Evolutionary conservation across 2,113 vertebrate species (phyloP), one percentile per base, ranked within the genome.

Genomic region (Falco punctatus): DNA sequence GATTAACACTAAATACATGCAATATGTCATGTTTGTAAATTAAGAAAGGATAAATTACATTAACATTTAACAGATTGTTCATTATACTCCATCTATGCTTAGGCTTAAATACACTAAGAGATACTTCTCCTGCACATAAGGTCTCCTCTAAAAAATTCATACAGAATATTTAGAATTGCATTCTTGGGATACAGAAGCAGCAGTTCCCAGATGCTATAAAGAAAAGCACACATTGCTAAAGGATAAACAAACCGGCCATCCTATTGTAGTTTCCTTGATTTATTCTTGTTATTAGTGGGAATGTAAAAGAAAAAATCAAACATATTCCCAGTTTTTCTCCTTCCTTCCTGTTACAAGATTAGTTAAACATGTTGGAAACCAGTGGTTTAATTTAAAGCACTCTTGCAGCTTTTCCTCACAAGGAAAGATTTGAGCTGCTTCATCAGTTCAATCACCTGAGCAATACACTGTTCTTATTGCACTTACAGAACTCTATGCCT

Each of bases 1-100:
- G 97, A 98, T 98, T 98, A 98, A 90, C 95, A 88, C 92, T 98
- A 97, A 98, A 90, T 97, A 85, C 94, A 93, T 88, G 92, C 96
- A 98, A 95, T 98, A 97, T 98, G 97, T 95, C 96, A 96, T 97
- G 94, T 98, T 97, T 98, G 92, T 97, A 97, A 97, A 97, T 97
- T 97, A 94, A 90, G 95, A 96, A 98, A 96, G 92, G 93, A 97
- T 97, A 97, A 96, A 97, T 96, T 96, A 74, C 83, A 97, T 97
- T 98, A 98, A 97, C 94, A 94, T 97, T 96, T 96, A 96, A 92
- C 96, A 98, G 92, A 97, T 79, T 97, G 95, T 93, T 97, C 94
- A 92, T 97, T 95, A 94, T 67, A 96, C 38, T 95, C 95, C 90
- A 90, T 93, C 94, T 96, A 44, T 62, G 72, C 65, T 97, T 96